These are phyloP conservation scores for Dryoscopus gambensis DNA, from an alignment of 2,113 vertebrate species.

Conservation along the genomic window DNA sequence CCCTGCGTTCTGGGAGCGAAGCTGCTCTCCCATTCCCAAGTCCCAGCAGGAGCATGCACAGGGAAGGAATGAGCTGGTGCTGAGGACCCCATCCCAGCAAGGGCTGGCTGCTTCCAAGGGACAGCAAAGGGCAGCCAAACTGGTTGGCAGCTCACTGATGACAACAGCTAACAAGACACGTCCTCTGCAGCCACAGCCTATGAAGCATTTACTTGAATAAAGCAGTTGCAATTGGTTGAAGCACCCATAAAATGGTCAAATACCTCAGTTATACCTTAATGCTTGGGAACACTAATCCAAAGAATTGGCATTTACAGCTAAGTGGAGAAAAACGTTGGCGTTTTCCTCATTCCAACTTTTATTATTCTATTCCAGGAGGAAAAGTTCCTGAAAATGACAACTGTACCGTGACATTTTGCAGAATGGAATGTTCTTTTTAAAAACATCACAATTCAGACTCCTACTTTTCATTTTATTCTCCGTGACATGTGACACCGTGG, in stretches of 20 bases:
- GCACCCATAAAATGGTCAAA: background rate
- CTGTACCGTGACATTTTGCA: background rate
- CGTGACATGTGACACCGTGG: background rate
- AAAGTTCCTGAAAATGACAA: background rate
- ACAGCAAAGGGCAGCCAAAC: background rate
- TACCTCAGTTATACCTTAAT: background rate
- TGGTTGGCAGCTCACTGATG: background rate
- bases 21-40: background rate
- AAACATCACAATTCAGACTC: background rate
- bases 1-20: background rate
- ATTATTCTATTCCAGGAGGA: background rate
- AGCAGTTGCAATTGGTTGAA: background rate
- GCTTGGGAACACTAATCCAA: background rate
- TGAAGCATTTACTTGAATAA: background rate
- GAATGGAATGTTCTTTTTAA: background rate
- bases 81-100: accelerated
- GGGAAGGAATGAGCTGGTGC: background rate
- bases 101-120: background rate
- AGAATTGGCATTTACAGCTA: background rate
- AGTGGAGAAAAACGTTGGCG: background rate
- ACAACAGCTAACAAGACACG: background rate
- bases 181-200: background rate
- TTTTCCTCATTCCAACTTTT: background rate
- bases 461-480: background rate
- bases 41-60: background rate